Percentiles rank a stretch among this genome's conserved stretches.
Conservation (phyloP, 2,113 vertebrate genomes). For the Chrysemys picta region DNA sequence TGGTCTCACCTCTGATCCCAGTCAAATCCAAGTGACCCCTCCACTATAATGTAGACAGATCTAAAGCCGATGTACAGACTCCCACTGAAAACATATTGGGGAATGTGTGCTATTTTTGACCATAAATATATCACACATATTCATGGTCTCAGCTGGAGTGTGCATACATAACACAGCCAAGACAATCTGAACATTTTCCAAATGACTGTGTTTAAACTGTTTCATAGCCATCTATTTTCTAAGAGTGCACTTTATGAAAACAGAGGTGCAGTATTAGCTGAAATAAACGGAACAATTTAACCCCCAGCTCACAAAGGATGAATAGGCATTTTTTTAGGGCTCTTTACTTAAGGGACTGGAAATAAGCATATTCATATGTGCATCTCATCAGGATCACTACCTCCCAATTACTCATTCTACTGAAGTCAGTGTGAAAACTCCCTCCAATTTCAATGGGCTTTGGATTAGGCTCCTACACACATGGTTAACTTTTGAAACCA, state of each 20-base stretch:
- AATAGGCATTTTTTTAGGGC: not conserved
- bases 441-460: not conserved
- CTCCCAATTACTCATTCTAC: not conserved
- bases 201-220: not conserved
- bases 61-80: not conserved
- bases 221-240: not conserved
- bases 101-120: accelerated
- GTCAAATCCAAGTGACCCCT: not conserved
- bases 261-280: not conserved
- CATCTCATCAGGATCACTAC: not conserved
- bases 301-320: not conserved
- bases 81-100: not conserved
- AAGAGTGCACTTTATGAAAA: not conserved
- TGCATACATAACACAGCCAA: accelerated
- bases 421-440: not conserved
- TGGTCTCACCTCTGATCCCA: not conserved
- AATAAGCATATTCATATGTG: not conserved
- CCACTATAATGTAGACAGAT: not conserved
- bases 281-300: not conserved
- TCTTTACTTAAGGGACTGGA: not conserved
- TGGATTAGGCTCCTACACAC: not conserved
- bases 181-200: not conserved
- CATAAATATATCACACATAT: accelerated
- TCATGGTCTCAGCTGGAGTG: accelerated
- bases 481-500: not conserved